Evolutionary conservation across 1,140 invertebrate genomes (phyloP), one percentile per base, ranked within the genome.

Genomic region (Drosophila albomicans): DNA sequence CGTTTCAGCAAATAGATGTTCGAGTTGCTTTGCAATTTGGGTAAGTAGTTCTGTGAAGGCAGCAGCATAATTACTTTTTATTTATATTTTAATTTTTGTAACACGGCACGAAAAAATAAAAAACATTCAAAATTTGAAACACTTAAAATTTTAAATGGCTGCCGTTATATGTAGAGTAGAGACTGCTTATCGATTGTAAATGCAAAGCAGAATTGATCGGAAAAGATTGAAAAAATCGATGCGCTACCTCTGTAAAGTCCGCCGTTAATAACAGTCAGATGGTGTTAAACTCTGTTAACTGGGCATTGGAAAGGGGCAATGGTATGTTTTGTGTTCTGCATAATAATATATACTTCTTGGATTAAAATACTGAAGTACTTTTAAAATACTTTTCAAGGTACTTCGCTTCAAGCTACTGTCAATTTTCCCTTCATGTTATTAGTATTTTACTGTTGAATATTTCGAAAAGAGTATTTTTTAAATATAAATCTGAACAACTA

Each of bases 21-120:
- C 2, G 64, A 45, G 8, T 41, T 62, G 6, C 38, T 16, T 35
- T 56, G 38, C 41, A 68, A 28, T 32, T 57, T 51, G 1, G 51
- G 7, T 4, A 58, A 64, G 11, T 35, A 63, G 15, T 68, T 59
- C n/a, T 64, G 59, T 28, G 68, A 48, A 7, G 85, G 78, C 30
- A 81, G 25, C 70, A 89, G 77, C 85, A 88, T 88, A 59, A 69
- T 88, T 45, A 46, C 16, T 49, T 51, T 15, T 38, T 56, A 7
- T 13, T 32, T 61, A 45, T 28, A 3, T 48, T 49, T 49, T 49
- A 79, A 75, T 88, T 88, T 90, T 69, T 57, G n/a, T 38, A 8
- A 38, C 35, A 38, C 8, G 35, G 10, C 11, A 38, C 35, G 16
- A 16, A 16, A 16, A 38, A 8, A 11, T 3, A 61, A 57, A 30